Evolutionary conservation across 2,797 vertebrate species (phyloP), one percentile per base, ranked within the genome.

Genomic region (Onychomys torridus): DNA sequence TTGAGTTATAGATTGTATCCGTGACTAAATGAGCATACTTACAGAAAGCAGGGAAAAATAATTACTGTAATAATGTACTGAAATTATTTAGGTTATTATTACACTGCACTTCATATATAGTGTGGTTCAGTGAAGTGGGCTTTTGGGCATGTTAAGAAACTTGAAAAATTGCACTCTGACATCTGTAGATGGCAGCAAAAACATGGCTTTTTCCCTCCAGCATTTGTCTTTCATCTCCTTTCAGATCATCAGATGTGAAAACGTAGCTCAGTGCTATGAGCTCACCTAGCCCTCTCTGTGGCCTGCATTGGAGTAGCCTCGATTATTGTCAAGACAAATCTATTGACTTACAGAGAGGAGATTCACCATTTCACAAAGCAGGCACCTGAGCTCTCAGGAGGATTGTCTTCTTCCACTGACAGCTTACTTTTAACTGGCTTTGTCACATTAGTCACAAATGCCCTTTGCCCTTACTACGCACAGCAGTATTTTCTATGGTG

Each of bases 101-200:
- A 52, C 87, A 86, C 11, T 65, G 73, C 83, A 76, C 27, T 91
- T 94, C 76, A 57, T 32, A 49, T 17, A 43, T 49, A 59, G 21
- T 76, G 8, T 90, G 77, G 71, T 17, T 94, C 43, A 86, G 40
- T 91, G 52, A 93, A 78, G 17, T 13, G 12, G 12, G 65, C 17
- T 6, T 27, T 6, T 92, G 59, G 37, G 59, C n/a, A 27, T 75
- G 29, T 65, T 40, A 77, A 96, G 93, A 97, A 88, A 93, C 57
- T 88, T 91, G 87, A 82, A 96, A 97, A 95, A 97, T 97, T 98
- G 96, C 97, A 97, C 96, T 97, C 94, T 90, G 96, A 98, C 98
- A 98, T 97, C 98, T 98, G 97, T 97, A 98, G 87, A 90, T 96
- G 94, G 97, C 96, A 98, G 98, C 97, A 98, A 87, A 97, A 97